These are phyloP conservation scores for Siniperca scherzeri DNA, from an alignment of 2,797 vertebrate genomes.

Conservation along the genomic window DNA sequence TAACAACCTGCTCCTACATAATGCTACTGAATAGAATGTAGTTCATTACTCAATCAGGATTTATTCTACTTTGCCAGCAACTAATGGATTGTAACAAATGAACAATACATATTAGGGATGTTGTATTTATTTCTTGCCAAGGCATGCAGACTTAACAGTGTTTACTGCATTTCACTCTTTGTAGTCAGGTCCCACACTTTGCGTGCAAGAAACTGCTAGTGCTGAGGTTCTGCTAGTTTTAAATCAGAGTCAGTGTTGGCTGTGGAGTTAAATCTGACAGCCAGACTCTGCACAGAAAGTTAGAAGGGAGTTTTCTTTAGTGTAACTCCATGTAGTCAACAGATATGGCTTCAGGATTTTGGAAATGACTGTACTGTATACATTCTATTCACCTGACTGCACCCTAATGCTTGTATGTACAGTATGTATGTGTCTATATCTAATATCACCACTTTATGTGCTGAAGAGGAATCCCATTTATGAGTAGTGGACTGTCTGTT, in stretches of 20 bases:
- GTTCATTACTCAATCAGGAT: slow-evolving; percentile 54
- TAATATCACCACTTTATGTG: slow-evolving; percentile 43
- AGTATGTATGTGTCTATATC: slow-evolving; percentile 48
- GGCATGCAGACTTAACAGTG: slow-evolving; percentile 48
- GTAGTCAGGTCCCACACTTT: slow-evolving; percentile 24
- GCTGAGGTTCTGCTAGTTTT: slow-evolving; percentile 37
- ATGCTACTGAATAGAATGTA: slow-evolving; percentile 52
- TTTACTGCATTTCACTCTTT: slow-evolving; percentile 44
- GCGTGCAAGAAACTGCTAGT: slow-evolving; percentile 20
- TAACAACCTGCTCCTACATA: slow-evolving; percentile 46
- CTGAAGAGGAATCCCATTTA: slow-evolving; percentile 38
- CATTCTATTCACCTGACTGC: slow-evolving; percentile 51
- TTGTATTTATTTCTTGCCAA: slow-evolving; percentile 36
- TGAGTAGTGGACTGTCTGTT: slow-evolving; percentile 22
- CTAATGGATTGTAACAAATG: slow-evolving; percentile 6
- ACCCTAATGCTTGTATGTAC: slow-evolving; percentile 55
- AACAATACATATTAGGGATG: slow-evolving; percentile 15
- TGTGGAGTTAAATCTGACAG: slow-evolving; percentile 2
- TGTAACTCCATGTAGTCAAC: slow-evolving; percentile 30
- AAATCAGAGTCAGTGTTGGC: slow-evolving; percentile 20
- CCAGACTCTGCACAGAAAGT: slow-evolving; percentile 19
- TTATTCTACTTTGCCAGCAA: slow-evolving; percentile 62
- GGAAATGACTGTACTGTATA: slow-evolving; percentile 59
- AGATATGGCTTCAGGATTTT: slow-evolving; percentile 33
- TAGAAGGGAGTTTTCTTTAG: slow-evolving; percentile 24